Base-by-base conservation (phyloP, 2,888 invertebrate species). In the Phrixothrix hirtus region DNA sequence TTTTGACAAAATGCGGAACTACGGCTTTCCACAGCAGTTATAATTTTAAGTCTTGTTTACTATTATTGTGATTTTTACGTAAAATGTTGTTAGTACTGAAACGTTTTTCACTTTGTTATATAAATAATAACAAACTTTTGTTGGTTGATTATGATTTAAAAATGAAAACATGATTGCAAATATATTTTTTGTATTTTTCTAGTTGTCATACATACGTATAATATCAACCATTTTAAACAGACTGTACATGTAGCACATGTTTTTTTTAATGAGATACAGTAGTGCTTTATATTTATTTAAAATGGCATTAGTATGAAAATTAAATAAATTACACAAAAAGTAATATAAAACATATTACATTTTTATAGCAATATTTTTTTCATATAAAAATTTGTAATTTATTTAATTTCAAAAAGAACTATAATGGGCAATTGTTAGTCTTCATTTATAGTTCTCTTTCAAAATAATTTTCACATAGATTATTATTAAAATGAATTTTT, bases 181-280 rank as follows among this genome's bases (percentile, higher is more conserved):
- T 50, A 43, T 52, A 52, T 37, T 46, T 46, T 52, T 52, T 52
- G 41, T 52, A 46, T 46, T 52, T 52, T 52, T 52, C 36, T 52
- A 46, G 41, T 52, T 48, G 26, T 35, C 35, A 36, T 27, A 31
- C 38, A 16, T 38, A 26, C 47, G 34, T 39, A 38, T 44, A 29
- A 45, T 37, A 45, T 31, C 26, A 35, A 14, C 10, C 37, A 12
- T 45, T 31, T 38, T 39, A 21, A 32, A 46, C 38, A 32, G 12
- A 26, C 17, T 32, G 26, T 21, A 30, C 27, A 39, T 47, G 29
- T 21, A 34, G 43, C 43, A 26, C 42, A 12, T 36, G 12, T 14
- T 46, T 49, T 31, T 25, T 37, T 31, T 11, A 6, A 14, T 16
- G 21, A 16, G 10, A 52, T 42, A 52, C 46, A 42, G 32, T 34